Evolutionary conservation across 2,797 vertebrate species (phyloP), one percentile per base, ranked within the genome.

Genomic region (Ctenopoma kingsleyae): DNA sequence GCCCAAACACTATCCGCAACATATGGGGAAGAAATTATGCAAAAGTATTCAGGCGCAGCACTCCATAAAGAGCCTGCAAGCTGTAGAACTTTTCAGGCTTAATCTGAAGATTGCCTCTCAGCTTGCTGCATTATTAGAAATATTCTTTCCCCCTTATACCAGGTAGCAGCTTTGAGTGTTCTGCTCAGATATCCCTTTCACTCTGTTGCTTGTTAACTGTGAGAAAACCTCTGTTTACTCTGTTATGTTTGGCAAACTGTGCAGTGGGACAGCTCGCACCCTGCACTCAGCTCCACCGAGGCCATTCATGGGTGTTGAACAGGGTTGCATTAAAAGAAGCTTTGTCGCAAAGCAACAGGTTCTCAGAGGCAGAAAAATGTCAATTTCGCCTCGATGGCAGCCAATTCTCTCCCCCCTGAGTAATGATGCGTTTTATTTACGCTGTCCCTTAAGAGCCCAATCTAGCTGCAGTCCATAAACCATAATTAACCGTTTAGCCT

Each of bases 281-380:
- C 85, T 60, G 20, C 80, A 79, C 87, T 71, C 85, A 40, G 83
- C 85, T 82, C 86, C 80, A 67, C 85, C 67, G 75, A 58, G 68
- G 74, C 93, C 89, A 90, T 95, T 95, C 92, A 93, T 57, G 67
- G 69, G 54, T 87, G 91, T 82, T 77, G 91, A 85, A 93, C 82
- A 71, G 86, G 66, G 85, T 64, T 81, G 83, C 91, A 94, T 93
- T 93, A 92, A 95, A 95, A 95, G 94, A 78, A 84, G 58, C 94
- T 95, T 95, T 95, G 95, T 95, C 89, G 94, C 95, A 96, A 91
- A 94, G 95, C 95, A 96, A 95, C 95, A 87, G 90, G 44, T 92
- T 94, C 93, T 91, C 85, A 83, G 87, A 85, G 80, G 88, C 82
- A 80, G 82, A 96, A 95, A 95, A 96, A 96, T 95, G 91, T 94